Conservation (phyloP, 2,797 vertebrate species). For the Xiphophorus birchmanni region DNA sequence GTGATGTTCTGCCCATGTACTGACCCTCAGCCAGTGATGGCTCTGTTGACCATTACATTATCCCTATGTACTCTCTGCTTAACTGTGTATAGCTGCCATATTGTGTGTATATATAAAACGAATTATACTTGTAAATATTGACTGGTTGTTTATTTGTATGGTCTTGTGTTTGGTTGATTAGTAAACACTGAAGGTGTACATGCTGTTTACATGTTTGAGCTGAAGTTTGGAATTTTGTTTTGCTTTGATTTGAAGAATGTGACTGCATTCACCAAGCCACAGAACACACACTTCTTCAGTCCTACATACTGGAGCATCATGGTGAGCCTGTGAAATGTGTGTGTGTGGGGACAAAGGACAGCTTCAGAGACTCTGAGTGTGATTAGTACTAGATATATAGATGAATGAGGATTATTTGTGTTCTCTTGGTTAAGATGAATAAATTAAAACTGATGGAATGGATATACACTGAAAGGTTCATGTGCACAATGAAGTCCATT, state of each 20-base stretch:
- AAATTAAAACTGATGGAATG: slow-evolving; percentile 39
- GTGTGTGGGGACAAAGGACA: slow-evolving; percentile 23
- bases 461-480: background rate
- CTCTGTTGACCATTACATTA: background rate
- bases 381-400: slow-evolving; percentile 63
- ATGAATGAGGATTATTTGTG: slow-evolving; percentile 1
- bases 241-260: slow-evolving; percentile 4
- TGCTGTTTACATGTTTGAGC: background rate
- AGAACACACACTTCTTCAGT: slow-evolving; percentile 42
- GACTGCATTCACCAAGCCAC: slow-evolving; percentile 15
- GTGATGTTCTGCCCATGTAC: background rate
- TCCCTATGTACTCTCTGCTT: background rate
- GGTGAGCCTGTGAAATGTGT: background rate
- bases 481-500: background rate
- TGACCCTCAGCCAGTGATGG: background rate
- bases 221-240: background rate
- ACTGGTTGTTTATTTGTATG: background rate
- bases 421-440: slow-evolving; percentile 51
- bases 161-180: background rate
- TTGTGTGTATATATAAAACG: background rate
- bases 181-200: background rate
- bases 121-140: background rate
- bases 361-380: slow-evolving; percentile 22
- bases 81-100: background rate
- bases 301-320: slow-evolving; percentile 43